A percentile compares a stretch with the other conserved stretches of the same genome.
These are phyloP conservation scores for Monochamus saltuarius DNA, from an alignment of 1,140 invertebrate genomes.

Conservation along the genomic window DNA sequence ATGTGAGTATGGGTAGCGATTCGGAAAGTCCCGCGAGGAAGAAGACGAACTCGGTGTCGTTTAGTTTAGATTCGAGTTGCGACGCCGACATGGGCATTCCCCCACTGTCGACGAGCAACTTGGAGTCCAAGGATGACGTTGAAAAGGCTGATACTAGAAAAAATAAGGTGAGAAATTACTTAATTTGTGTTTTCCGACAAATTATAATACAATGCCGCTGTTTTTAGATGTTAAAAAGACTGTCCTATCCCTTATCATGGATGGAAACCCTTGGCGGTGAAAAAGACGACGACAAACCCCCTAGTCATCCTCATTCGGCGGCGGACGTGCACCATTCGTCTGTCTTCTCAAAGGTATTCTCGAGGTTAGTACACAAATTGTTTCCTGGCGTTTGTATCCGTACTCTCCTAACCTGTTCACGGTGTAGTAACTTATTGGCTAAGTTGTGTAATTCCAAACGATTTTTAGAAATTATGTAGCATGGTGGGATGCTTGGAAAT, in stretches of 20 bases:
- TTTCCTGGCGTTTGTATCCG: neutral
- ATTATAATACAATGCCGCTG: conserved; percentile 7
- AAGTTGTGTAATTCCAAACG: too few species aligned
- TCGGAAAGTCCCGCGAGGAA: conserved; percentile 58
- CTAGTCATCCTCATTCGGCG: conserved; percentile 63
- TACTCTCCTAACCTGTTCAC: neutral
- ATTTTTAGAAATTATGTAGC: too few species aligned
- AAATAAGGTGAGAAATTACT: conserved; percentile 59
- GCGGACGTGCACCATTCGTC: conserved; percentile 70
- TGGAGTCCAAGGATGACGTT: conserved; percentile 55
- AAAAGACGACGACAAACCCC: conserved; percentile 60
- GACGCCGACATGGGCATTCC: conserved; percentile 44
- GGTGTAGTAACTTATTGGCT: too few species aligned
- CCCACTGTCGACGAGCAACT: conserved; percentile 39
- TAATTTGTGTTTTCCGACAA: too few species aligned
- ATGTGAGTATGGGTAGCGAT: conserved; percentile 54
- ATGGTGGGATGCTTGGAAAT: too few species aligned
- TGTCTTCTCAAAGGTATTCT: conserved; percentile 87
- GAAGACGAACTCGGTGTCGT: conserved; percentile 73
- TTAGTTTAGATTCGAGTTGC: conserved; percentile 65
- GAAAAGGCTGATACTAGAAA: conserved; percentile 60
- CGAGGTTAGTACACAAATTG: conserved; percentile 63
- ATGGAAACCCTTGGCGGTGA: conserved; percentile 83
- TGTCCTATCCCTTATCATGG: conserved; percentile 90
- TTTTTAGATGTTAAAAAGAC: conserved; percentile 80